Evolutionary conservation across 2,888 invertebrate genomes (phyloP).

Genomic region (Campopleginae sp.): DNA sequence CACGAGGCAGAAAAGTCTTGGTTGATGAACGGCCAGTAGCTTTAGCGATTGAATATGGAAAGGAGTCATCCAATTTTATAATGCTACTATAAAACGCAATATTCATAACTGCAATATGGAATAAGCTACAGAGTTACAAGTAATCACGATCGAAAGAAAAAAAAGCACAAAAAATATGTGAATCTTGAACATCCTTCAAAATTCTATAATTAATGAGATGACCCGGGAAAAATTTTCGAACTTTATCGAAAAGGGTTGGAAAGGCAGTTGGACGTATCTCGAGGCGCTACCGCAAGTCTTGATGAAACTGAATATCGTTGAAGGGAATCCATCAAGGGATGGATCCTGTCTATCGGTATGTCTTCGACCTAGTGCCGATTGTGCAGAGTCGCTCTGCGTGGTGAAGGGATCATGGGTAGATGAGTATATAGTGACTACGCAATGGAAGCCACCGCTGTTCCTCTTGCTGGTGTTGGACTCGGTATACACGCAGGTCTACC

Average conservation of each 20-base stretch:
- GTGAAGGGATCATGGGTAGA: conserved; percentile 7
- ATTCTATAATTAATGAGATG: too few relatives aligned
- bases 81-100: too few relatives aligned
- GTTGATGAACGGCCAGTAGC: conserved; percentile 10
- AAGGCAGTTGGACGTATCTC: too few relatives aligned
- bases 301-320: conserved; percentile 36
- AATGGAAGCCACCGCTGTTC: conserved; percentile 4
- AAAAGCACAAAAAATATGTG: too few relatives aligned
- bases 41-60: conserved; percentile 28
- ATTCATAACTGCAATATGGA: too few relatives aligned
- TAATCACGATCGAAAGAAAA: too few relatives aligned
- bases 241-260: too few relatives aligned
- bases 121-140: too few relatives aligned
- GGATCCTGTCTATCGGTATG: conserved; percentile 15
- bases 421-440: conserved; percentile 19
- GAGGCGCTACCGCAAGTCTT: too few relatives aligned
- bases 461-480: conserved; percentile 37
- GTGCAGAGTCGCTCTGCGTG: conserved; percentile 5
- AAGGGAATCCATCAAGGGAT: conserved; percentile 33
- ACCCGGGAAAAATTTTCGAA: too few relatives aligned
- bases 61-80: conserved; percentile 27
- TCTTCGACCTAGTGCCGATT: conserved; percentile 12
- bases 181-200: too few relatives aligned
- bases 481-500: conserved; percentile 25
- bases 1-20: background rate